Conservation (phyloP, 2,113 vertebrate species). For the Pelmatolapia mariae region DNA sequence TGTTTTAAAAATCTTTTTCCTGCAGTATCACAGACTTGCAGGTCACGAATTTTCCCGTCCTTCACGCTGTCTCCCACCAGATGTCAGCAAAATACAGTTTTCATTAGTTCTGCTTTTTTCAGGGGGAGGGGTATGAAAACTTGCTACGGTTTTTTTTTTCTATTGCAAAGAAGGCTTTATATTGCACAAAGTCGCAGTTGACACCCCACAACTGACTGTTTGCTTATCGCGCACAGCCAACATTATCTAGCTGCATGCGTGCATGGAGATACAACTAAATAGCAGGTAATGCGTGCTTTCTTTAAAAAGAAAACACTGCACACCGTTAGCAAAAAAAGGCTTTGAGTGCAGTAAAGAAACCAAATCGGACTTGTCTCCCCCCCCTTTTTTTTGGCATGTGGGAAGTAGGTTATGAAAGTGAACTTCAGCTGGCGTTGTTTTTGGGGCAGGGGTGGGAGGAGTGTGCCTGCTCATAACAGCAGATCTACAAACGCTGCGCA, state of each 20-base stretch:
- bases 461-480: not conserved
- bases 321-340: not conserved
- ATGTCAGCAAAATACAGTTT: not conserved
- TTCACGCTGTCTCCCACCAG: not conserved
- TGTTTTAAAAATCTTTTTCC: not conserved
- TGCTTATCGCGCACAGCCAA: not conserved
- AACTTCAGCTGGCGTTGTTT: not conserved
- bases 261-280: not conserved
- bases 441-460: slow-evolving; percentile 7
- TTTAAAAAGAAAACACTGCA: not conserved
- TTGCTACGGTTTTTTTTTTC: not conserved
- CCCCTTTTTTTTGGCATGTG: not conserved
- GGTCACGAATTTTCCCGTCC: not conserved
- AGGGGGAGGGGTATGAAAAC: not conserved
- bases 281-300: not conserved
- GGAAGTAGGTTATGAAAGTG: not conserved
- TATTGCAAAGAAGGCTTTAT: not conserved
- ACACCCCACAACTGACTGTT: not conserved
- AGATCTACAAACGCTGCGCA: slow-evolving; percentile 29
- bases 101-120: not conserved
- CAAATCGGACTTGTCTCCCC: not conserved
- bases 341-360: not conserved
- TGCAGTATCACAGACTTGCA: not conserved
- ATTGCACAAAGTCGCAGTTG: not conserved
- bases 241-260: not conserved